Percentiles rank a stretch among this genome's conserved stretches.
These are phyloP conservation scores for Diorhabda sublineata DNA, from an alignment of 1,140 invertebrate species.

Conservation along the genomic window DNA sequence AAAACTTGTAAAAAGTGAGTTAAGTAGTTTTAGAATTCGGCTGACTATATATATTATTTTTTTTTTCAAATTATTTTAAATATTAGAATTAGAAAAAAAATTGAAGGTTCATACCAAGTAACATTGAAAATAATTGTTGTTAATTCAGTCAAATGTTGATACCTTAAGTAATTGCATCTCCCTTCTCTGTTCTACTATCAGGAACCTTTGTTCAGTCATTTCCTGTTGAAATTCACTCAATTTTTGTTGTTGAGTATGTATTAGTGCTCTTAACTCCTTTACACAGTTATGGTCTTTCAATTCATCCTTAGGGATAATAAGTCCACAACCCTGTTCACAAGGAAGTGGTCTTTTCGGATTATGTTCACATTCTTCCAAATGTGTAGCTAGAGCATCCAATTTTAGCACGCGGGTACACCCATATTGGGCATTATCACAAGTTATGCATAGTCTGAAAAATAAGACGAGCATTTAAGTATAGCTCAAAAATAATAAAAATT, in stretches of 20 bases:
- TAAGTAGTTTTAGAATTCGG: no score
- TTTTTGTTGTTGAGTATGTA: conserved; percentile 81
- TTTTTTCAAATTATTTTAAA: no score
- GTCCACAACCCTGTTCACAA: conserved; percentile 88
- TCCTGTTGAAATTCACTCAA: conserved; percentile 81
- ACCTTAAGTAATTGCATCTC: conserved; percentile 83
- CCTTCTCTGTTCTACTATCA: conserved; percentile 83
- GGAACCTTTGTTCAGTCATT: conserved; percentile 77
- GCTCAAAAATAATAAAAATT: no score
- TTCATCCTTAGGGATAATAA: conserved; percentile 93
- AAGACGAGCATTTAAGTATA: neutral
- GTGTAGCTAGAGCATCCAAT: conserved; percentile 74
- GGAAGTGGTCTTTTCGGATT: conserved; percentile 91
- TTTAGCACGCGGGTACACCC: conserved; percentile 84
- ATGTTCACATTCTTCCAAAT: conserved; percentile 87
- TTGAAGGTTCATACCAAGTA: neutral
- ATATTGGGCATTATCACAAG: conserved; percentile 84
- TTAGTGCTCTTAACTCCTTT: conserved; percentile 76
- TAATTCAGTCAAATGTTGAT: conserved; percentile 6
- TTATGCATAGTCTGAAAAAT: conserved; percentile 69
- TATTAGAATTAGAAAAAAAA: neutral
- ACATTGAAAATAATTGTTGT: neutral
- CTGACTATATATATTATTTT: no score
- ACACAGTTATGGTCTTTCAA: conserved; percentile 92
- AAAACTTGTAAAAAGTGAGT: no score